Percentiles rank a stretch among this genome's conserved stretches.
Evolutionary conservation across 2,888 invertebrate species (phyloP).

Genomic region (Cheilosia pagana): DNA sequence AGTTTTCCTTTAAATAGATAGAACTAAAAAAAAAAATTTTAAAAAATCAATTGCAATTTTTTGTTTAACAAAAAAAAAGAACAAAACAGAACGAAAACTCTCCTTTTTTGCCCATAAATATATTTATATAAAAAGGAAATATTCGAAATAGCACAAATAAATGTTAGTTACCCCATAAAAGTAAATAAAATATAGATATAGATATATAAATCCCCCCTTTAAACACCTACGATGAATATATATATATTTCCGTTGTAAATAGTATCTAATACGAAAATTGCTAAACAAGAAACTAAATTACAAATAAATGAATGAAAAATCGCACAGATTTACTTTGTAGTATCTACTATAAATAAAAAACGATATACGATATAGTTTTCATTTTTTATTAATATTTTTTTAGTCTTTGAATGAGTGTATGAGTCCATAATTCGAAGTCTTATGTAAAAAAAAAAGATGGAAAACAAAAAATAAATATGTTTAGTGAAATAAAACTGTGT

Average conservation of each 20-base stretch:
- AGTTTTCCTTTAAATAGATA: constrained; percentile 55
- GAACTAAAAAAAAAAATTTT: constrained; percentile 41
- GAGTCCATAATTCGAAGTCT: constrained; percentile 63
- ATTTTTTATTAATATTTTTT: constrained; percentile 31
- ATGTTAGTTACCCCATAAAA: constrained; percentile 60
- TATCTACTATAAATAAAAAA: constrained; percentile 44
- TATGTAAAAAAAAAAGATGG: constrained; percentile 47
- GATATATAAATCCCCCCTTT: constrained; percentile 37
- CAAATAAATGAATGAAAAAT: constrained; percentile 34
- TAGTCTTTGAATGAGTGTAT: constrained; percentile 57
- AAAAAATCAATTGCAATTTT: constrained; percentile 51
- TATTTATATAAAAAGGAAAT: constrained; percentile 36
- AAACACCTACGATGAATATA: constrained; percentile 9
- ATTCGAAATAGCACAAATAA: constrained; percentile 70
- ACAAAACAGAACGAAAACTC: neutral
- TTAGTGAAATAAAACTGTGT: constrained; percentile 67
- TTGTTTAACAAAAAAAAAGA: constrained; percentile 66
- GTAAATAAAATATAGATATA: constrained; percentile 22
- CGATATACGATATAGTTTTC: constrained; percentile 58
- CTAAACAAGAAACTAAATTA: constrained; percentile 22
- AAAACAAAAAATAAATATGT: constrained; percentile 46
- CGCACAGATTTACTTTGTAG: constrained; percentile 73
- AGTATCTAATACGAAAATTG: constrained; percentile 57
- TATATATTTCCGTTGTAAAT: constrained; percentile 65
- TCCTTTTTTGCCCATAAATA: constrained; percentile 30